A percentile compares a stretch with the other conserved stretches of the same genome.
These are phyloP conservation scores for Subacronicta megacephala DNA, from an alignment of 2,888 invertebrate species.

Conservation along the genomic window DNA sequence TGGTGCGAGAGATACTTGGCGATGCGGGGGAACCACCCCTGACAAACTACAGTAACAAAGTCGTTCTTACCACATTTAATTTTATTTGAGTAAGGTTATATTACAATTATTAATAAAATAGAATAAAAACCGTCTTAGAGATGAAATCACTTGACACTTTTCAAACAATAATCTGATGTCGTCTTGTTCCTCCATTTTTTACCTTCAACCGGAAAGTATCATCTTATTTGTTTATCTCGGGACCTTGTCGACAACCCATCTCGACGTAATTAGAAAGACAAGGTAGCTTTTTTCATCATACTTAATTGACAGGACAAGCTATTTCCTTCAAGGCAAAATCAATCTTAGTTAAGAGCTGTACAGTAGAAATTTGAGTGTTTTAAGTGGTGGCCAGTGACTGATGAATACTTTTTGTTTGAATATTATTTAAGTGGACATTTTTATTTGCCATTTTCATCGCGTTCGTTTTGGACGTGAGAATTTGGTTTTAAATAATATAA, in stretches of 20 bases:
- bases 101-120: too few species aligned
- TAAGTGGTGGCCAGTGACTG: conserved; percentile 58
- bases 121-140: conserved; percentile 2
- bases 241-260: conserved; percentile 82
- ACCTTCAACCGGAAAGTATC: conserved; percentile 77
- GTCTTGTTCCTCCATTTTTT: conserved; percentile 55
- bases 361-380: conserved; percentile 30
- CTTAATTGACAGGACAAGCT: conserved; percentile 78
- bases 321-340: conserved; percentile 21
- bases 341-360: neutral
- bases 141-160: conserved; percentile 51
- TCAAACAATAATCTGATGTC: conserved; percentile 52
- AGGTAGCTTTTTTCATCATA: conserved; percentile 77
- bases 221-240: conserved; percentile 86
- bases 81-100: too few species aligned
- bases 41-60: too few species aligned
- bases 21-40: too few species aligned
- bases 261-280: conserved; percentile 85
- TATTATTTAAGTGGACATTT: conserved; percentile 80
- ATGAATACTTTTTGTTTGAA: conserved; percentile 73
- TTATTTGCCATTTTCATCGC: conserved; percentile 82
- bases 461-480: conserved; percentile 56
- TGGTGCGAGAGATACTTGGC: too few species aligned
- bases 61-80: too few species aligned
- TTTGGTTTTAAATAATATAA: conserved; percentile 5